Conservation (phyloP, 2,888 invertebrate species). For the Hirtodrosophila alboralis region DNA sequence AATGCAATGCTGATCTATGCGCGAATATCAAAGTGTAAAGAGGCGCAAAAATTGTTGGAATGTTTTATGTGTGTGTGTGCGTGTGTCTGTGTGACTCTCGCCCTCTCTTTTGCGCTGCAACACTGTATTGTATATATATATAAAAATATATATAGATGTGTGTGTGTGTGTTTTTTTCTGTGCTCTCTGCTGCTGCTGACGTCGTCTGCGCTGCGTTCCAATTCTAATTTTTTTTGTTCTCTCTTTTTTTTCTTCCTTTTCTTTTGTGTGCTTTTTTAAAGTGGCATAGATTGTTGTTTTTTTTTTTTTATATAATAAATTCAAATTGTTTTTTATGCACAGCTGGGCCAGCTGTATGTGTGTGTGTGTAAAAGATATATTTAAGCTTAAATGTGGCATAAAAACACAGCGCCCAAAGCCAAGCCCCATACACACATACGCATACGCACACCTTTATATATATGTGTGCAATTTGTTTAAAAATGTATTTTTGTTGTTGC, state of each 20-base stretch:
- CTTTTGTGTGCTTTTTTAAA: conserved; percentile 52
- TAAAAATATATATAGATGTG: conserved; percentile 26
- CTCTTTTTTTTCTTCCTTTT: too few species aligned
- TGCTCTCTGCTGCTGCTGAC: conserved; percentile 35
- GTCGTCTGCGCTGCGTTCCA: conserved; percentile 60
- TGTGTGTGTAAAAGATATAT: conserved; percentile 23
- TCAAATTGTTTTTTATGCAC: conserved; percentile 51
- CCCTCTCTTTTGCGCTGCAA: conserved; percentile 12
- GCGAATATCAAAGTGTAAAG: conserved; percentile 50
- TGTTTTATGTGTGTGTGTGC: conserved; percentile 22
- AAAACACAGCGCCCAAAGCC: conserved; percentile 42
- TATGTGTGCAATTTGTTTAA: conserved; percentile 32
- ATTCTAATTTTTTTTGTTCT: conserved; percentile 54
- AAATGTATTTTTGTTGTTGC: conserved; percentile 21
- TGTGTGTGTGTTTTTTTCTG: conserved; percentile 33
- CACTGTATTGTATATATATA: conserved; percentile 3
- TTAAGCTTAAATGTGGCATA: conserved; percentile 27
- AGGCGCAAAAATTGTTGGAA: conserved; percentile 58
- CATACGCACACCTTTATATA: background rate
- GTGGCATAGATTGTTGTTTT: conserved; percentile 54
- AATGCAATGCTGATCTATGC: conserved; percentile 58
- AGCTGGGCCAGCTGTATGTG: conserved; percentile 31
- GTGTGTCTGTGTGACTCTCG: conserved; percentile 3
- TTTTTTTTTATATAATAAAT: conserved; percentile 59
- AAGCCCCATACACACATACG: conserved; percentile 22